Evolutionary conservation across 2,113 vertebrate genomes (phyloP).

Genomic region (Rhinolophus sinicus): DNA sequence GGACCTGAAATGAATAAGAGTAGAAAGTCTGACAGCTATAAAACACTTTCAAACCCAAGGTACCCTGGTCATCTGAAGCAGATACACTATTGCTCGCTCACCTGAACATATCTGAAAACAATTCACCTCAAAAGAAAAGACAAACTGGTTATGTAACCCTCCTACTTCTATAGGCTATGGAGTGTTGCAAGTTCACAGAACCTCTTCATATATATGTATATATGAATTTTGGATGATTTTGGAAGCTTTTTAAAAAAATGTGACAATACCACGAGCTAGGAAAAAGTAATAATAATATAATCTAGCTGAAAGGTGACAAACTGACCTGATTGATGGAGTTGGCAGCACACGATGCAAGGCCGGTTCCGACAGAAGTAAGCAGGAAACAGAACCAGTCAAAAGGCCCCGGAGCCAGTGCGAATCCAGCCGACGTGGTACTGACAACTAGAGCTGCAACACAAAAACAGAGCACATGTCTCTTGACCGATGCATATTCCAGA

Average conservation of each 20-base stretch:
- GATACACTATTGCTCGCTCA: not conserved
- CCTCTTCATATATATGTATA: not conserved
- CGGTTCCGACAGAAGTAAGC: conserved; percentile 91
- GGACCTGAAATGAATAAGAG: not conserved
- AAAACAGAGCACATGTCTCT: not conserved
- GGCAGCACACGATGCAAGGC: conserved; percentile 94
- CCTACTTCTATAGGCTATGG: accelerated
- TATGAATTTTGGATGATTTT: not conserved
- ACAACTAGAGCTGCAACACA: conserved; percentile 93
- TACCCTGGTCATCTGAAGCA: not conserved
- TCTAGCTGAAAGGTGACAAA: not conserved
- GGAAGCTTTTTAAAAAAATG: not conserved
- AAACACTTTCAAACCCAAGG: not conserved
- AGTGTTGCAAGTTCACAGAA: not conserved
- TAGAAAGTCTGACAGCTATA: not conserved
- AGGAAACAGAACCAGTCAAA: conserved; percentile 93
- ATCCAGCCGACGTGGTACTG: conserved; percentile 94
- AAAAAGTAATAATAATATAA: not conserved
- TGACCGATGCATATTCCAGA: not conserved
- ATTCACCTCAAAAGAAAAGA: not conserved
- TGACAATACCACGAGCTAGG: not conserved
- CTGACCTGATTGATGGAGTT: conserved; percentile 99
- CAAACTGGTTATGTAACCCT: not conserved
- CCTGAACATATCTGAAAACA: not conserved
- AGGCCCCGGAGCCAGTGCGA: conserved; percentile 93